Evolutionary conservation across 2,113 vertebrate genomes (phyloP).

Genomic region (Gnathonemus longibarbis): DNA sequence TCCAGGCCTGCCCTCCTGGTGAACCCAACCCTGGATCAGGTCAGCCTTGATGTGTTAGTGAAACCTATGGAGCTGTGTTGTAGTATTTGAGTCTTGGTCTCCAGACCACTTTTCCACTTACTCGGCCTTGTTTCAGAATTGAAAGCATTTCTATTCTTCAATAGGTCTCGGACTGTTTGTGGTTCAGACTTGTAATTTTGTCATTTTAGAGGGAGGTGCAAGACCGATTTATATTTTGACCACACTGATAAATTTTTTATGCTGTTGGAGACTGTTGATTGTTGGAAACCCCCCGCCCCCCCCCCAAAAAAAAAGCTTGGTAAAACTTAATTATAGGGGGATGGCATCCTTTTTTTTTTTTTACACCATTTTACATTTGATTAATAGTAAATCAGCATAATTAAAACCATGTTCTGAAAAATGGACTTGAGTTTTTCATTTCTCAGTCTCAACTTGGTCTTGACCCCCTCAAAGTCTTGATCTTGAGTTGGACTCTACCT

Average conservation of each 20-base stretch:
- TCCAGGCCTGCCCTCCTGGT: not conserved
- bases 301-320: not conserved
- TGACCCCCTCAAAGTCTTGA: not conserved
- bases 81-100: not conserved
- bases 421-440: not conserved
- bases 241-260: no score
- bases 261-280: no score
- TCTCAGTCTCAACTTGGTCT: not conserved
- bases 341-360: not conserved
- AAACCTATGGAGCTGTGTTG: not conserved
- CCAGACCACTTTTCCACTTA: not conserved
- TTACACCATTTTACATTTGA: not conserved
- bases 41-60: not conserved
- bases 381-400: not conserved
- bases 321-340: not conserved
- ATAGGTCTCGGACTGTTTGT: not conserved
- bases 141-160: not conserved
- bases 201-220: not conserved
- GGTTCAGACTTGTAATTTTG: not conserved
- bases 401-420: not conserved
- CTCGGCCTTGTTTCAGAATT: not conserved
- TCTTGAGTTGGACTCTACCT: not conserved
- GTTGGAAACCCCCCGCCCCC: not conserved
- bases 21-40: not conserved
- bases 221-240: no score